Evolutionary conservation across 2,113 vertebrate species (phyloP).

Genomic region (Desmodus rotundus): DNA sequence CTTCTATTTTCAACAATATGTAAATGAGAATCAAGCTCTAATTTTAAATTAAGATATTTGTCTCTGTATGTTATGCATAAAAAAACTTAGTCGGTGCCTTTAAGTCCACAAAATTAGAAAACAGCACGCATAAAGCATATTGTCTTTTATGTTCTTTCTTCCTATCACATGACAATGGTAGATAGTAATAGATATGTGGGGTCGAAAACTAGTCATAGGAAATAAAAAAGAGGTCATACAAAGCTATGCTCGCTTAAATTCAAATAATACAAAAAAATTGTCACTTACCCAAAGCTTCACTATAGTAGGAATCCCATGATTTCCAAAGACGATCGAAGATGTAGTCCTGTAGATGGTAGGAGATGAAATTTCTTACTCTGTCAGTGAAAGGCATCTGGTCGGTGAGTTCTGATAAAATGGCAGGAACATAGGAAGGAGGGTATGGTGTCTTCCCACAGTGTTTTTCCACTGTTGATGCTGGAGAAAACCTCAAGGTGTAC

Average conservation of each 20-base stretch:
- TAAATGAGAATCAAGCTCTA: neutral
- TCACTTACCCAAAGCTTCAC: constrained; percentile 80
- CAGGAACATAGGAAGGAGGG: constrained; percentile 80
- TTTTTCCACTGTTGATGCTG: constrained; percentile 81
- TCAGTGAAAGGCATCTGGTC: constrained; percentile 81
- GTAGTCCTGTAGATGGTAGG: constrained; percentile 81
- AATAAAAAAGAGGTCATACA: neutral
- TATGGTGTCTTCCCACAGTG: constrained; percentile 81
- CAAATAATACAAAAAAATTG: neutral
- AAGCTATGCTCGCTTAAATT: neutral
- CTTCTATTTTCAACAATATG: neutral
- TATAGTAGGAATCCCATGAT: constrained; percentile 81
- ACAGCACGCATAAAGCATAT: neutral
- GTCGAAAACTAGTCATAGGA: neutral
- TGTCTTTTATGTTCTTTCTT: neutral
- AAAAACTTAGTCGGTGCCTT: neutral
- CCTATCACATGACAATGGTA: neutral
- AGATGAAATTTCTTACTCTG: constrained; percentile 81
- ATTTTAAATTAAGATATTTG: neutral
- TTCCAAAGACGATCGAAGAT: constrained; percentile 79
- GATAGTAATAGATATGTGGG: neutral
- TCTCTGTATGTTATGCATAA: neutral
- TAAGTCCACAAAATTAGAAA: neutral
- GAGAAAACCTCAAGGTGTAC: constrained; percentile 80
- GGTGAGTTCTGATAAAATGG: constrained; percentile 79